These are phyloP conservation scores for Melanchra persicariae DNA, from an alignment of 2,888 invertebrate genomes.

Conservation along the genomic window DNA sequence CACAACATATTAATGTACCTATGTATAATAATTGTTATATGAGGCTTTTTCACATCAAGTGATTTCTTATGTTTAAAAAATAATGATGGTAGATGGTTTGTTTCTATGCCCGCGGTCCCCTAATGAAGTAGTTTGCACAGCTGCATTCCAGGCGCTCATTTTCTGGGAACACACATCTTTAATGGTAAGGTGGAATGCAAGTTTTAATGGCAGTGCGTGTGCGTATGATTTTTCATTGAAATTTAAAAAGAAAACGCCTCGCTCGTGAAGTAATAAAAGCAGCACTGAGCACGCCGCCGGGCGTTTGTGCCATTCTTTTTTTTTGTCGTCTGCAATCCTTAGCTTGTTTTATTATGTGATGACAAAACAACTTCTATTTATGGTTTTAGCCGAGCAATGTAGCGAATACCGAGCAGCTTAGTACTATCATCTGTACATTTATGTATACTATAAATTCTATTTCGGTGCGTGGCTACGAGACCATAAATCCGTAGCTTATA, in stretches of 20 bases:
- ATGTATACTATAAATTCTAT: slow-evolving; percentile 56
- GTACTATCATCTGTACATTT: slow-evolving; percentile 58
- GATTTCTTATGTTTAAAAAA: slow-evolving; percentile 18
- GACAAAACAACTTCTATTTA: slow-evolving; percentile 79
- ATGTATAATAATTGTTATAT: too few species aligned
- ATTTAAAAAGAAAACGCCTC: slow-evolving; percentile 81
- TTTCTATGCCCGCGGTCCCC: slow-evolving; percentile 72
- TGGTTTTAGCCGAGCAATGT: slow-evolving; percentile 71
- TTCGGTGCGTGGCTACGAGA: slow-evolving; percentile 47
- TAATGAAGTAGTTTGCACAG: slow-evolving; percentile 80
- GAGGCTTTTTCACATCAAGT: neutral
- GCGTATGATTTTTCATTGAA: slow-evolving; percentile 88
- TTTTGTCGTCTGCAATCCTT: slow-evolving; percentile 80
- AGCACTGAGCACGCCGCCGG: slow-evolving; percentile 73
- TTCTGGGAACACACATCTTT: slow-evolving; percentile 85
- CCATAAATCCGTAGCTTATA: slow-evolving; percentile 39
- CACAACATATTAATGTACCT: too few species aligned
- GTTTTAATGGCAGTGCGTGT: slow-evolving; percentile 76
- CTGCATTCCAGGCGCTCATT: slow-evolving; percentile 84
- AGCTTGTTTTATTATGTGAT: slow-evolving; percentile 80
- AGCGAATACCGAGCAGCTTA: slow-evolving; percentile 69
- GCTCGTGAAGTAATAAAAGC: slow-evolving; percentile 78
- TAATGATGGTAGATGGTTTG: slow-evolving; percentile 54
- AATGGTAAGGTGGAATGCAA: slow-evolving; percentile 82
- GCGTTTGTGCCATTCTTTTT: slow-evolving; percentile 75